Percentiles rank a stretch among this genome's conserved stretches.
These are phyloP conservation scores for Okapia johnstoni DNA, from an alignment of 2,113 vertebrate genomes.

Conservation along the genomic window DNA sequence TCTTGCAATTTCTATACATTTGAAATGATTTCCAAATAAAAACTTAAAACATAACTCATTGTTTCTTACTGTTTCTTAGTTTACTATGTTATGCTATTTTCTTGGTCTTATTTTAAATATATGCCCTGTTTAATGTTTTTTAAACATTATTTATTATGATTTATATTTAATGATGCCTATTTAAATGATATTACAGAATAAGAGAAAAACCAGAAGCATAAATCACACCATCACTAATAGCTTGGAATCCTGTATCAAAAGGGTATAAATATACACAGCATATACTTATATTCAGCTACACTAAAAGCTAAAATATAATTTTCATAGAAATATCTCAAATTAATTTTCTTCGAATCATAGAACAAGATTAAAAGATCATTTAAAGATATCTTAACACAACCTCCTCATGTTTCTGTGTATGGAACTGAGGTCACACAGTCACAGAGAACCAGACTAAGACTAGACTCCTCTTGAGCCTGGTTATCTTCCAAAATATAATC, in stretches of 20 bases:
- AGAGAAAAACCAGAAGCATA: neutral
- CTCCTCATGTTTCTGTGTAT: neutral
- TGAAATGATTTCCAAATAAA: neutral
- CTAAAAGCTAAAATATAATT: conserved; percentile 6
- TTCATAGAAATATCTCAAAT: neutral
- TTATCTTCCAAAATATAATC: neutral
- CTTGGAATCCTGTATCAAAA: neutral
- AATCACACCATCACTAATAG: neutral
- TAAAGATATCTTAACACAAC: neutral
- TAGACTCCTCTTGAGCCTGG: neutral
- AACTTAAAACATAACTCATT: neutral
- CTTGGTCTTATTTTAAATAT: neutral
- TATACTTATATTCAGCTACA: neutral
- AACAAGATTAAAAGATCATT: neutral
- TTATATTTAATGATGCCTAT: neutral
- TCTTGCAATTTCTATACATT: neutral
- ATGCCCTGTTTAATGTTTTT: neutral
- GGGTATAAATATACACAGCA: neutral
- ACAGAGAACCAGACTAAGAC: neutral
- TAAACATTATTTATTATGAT: neutral
- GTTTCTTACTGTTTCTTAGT: neutral
- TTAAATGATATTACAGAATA: neutral
- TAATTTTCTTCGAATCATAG: neutral
- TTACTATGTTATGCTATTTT: neutral
- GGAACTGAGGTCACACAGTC: neutral